Evolutionary conservation across 1,140 invertebrate species (phyloP), one percentile per base, ranked within the genome.

Genomic region (Drosophila ogumai): DNA sequence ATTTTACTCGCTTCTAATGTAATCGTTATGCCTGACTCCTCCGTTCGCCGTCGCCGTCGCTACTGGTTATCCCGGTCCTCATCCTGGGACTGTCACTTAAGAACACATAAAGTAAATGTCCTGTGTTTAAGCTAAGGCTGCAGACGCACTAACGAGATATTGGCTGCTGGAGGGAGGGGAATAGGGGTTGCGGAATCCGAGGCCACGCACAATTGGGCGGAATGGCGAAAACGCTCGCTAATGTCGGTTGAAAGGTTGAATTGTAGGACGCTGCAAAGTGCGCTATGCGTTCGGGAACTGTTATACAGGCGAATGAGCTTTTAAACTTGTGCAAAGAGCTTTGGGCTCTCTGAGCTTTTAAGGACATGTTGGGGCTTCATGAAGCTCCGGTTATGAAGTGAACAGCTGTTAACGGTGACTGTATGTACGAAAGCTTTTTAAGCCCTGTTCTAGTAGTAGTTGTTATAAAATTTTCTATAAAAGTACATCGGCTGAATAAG

Each of bases 1-100:
- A 85, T 87, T 85, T 85, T 87, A 85, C 82, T 87, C 52, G 82
- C 63, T 81, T 81, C 81, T 85, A 85, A 85, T 85, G 81, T 78
- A 81, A 85, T 85, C 81, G 81, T 85, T 85, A 85, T 81, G 81
- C 46, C 60, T 55, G 58, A 54, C 78, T 47, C 75, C 34, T 32
- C 43, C 28, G 56, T 46, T 38, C 43, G 22, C 25, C 44, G 13
- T 10, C 22, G 41, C 49, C 17, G 25, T n/a, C 12, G 17, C 17
- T 46, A 6, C 44, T 36, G 50, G 69, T 36, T 38, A 36, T 73
- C 43, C 13, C 44, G 40, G 38, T 43, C 63, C 58, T 58, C 56
- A 31, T 80, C 40, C 46, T 40, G 50, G 34, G 63, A 50, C 65
- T 86, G 81, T 78, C 81, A 85, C 85, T 86, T 85, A 87, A 87